These are phyloP conservation scores for Atta cephalotes DNA, from an alignment of 1,140 invertebrate species.

Conservation along the genomic window DNA sequence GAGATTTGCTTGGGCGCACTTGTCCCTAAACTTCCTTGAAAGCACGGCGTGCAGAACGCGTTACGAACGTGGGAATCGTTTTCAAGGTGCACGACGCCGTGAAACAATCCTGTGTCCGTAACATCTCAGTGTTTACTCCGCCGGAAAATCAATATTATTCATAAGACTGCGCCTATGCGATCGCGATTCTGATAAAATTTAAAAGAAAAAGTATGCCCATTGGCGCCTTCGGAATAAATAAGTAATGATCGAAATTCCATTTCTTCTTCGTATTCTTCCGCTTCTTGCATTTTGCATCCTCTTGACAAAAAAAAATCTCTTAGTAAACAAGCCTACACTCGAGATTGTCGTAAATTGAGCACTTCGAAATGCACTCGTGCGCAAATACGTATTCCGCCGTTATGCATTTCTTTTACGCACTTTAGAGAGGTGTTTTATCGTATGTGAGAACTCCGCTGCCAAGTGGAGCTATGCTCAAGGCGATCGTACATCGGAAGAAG, in stretches of 20 bases:
- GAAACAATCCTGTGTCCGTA: slow-evolving; percentile 67
- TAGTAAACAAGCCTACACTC: too few species aligned
- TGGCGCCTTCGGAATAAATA: slow-evolving; percentile 1
- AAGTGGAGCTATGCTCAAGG: slow-evolving; percentile 22
- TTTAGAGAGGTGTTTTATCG: slow-evolving; percentile 45
- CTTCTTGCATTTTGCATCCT: not conserved
- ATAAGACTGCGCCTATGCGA: slow-evolving; percentile 55
- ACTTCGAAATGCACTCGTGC: not conserved
- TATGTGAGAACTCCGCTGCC: slow-evolving; percentile 46
- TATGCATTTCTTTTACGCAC: not conserved
- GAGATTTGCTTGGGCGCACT: slow-evolving; percentile 54
- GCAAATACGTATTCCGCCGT: not conserved
- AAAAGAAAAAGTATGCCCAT: not conserved
- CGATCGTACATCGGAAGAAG: not conserved
- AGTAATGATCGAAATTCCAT: not conserved
- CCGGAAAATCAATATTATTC: slow-evolving; percentile 76
- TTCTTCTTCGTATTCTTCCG: not conserved
- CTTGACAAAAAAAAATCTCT: slow-evolving; percentile 9
- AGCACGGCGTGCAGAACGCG: slow-evolving; percentile 66
- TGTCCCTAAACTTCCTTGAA: slow-evolving; percentile 65
- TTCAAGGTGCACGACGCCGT: slow-evolving; percentile 73
- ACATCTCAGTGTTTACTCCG: slow-evolving; percentile 74
- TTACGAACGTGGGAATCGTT: slow-evolving; percentile 76
- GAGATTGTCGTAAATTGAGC: slow-evolving; percentile 1
- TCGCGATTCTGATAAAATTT: slow-evolving; percentile 30